Conservation (phyloP, 2,888 invertebrate species). For the Dicycla oo region DNA sequence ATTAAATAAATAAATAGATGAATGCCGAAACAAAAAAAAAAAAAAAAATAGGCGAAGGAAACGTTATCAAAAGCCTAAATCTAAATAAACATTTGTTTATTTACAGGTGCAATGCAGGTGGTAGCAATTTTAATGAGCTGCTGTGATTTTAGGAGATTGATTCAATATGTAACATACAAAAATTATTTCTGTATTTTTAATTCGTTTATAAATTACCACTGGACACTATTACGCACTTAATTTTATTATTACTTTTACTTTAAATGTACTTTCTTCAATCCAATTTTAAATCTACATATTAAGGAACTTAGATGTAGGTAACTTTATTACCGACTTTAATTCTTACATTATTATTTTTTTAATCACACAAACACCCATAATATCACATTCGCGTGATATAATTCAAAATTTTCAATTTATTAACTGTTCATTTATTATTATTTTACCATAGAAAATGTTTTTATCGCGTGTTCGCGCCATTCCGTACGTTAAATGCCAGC, state of each 20-base stretch:
- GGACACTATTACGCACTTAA: neutral
- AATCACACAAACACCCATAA: slow-evolving; percentile 10
- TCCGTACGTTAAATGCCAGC: slow-evolving; percentile 21
- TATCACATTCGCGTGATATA: slow-evolving; percentile 34
- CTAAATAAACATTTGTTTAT: neutral
- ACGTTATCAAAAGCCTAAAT: neutral
- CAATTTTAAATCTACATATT: neutral
- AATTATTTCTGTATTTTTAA: neutral
- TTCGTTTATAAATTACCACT: too few relatives aligned
- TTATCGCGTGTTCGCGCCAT: slow-evolving; percentile 63
- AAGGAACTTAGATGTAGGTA: too few relatives aligned
- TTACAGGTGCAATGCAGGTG: too few relatives aligned
- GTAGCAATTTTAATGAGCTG: neutral
- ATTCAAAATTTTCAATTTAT: slow-evolving; percentile 2
- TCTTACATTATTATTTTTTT: neutral
- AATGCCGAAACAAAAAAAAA: too few relatives aligned
- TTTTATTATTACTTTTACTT: neutral
- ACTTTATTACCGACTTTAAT: neutral
- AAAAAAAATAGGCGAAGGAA: neutral
- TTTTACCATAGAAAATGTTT: slow-evolving; percentile 37
- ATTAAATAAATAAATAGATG: too few relatives aligned
- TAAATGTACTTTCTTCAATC: neutral
- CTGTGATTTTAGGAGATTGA: neutral
- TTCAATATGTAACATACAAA: too few relatives aligned
- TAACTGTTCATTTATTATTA: neutral